Percentiles rank a stretch among this genome's conserved stretches.
phyloP scores from a whole-genome alignment of 2,888 invertebrate genomes.

The Candidula unifasciata region DNA sequence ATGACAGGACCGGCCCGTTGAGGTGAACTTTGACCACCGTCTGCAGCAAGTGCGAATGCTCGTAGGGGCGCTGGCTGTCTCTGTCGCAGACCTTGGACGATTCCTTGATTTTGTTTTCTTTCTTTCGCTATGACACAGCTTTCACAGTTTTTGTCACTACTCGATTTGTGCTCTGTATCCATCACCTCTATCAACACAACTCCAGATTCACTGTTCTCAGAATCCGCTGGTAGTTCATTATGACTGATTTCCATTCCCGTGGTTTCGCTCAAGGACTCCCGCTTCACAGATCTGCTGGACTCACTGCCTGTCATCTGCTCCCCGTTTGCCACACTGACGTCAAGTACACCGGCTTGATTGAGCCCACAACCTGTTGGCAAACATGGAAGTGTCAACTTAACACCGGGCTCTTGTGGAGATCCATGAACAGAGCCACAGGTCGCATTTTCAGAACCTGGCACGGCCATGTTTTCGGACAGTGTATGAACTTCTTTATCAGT shows the following conservation, averaged over 20 bases:
- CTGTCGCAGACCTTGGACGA: constrained; percentile 46
- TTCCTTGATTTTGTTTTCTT: constrained; percentile 1
- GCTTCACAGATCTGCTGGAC: neutral
- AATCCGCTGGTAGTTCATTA: constrained; percentile 18
- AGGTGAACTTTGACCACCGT: neutral
- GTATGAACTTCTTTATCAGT: neutral
- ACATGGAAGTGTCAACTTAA: too few species aligned
- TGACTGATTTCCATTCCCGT: constrained; percentile 22
- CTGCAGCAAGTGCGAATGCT: neutral
- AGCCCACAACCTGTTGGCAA: too few species aligned
- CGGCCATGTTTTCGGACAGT: neutral
- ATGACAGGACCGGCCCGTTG: neutral
- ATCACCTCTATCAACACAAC: constrained; percentile 24
- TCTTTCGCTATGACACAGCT: constrained; percentile 31
- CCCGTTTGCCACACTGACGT: neutral
- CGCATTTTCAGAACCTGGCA: neutral
- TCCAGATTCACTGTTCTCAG: constrained; percentile 34
- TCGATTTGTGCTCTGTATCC: constrained; percentile 35
- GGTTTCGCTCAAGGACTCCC: constrained; percentile 17
- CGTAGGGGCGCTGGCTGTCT: constrained; percentile 32
- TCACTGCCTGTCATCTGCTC: constrained; percentile 15
- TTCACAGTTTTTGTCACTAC: constrained; percentile 26
- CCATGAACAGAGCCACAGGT: neutral
- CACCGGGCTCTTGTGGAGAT: neutral
- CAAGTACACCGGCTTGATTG: neutral